Evolutionary conservation across 1,140 invertebrate species (phyloP), one percentile per base, ranked within the genome.

Genomic region (Panonychus citri): DNA sequence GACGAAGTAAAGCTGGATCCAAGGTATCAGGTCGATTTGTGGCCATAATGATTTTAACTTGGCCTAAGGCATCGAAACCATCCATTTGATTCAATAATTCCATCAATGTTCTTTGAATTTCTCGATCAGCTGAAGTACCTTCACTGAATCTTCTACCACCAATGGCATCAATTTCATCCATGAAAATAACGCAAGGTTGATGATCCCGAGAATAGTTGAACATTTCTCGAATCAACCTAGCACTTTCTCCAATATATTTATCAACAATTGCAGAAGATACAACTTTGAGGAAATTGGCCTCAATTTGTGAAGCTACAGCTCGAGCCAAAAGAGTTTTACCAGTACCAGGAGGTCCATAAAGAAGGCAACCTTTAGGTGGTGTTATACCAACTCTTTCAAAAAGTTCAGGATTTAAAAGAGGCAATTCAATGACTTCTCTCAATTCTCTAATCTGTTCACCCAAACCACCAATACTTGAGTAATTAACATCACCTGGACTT

Each of bases 31-130:
- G 91, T 66, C 91, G 77, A 68, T 99, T 99, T 1, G 95, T 99
- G 2, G 95, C 95, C 95, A 99, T 98, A 48, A 99, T 98, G 17
- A 99, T 93, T 76, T 98, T 98, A 19, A 99, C 94, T 75, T 98
- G 97, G 19, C 94, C 96, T 3, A 89, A 95, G 72, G 98, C 93
- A 76, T 98, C 94, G 73, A 99, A 99, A 54, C 95, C 95, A 74
- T 99, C 95, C 94, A 99, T 98, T 73, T 99, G 95, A 75, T 99
- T 99, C 0, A 99, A 73, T 12, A 99, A 73, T 67, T 99, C 95
- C 3, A 99, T 72, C 3, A 99, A 70, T 71, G 98, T 99, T 71
- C 95, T 79, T 69, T 99, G 95, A 0, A 99, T 95, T 73, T 99
- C 94, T 63, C 94, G 77, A 77, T 99, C 95, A 57, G 94, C 94